Evolutionary conservation across 2,888 invertebrate genomes (phyloP), one percentile per base, ranked within the genome.

Genomic region (Aporophyla nigra): DNA sequence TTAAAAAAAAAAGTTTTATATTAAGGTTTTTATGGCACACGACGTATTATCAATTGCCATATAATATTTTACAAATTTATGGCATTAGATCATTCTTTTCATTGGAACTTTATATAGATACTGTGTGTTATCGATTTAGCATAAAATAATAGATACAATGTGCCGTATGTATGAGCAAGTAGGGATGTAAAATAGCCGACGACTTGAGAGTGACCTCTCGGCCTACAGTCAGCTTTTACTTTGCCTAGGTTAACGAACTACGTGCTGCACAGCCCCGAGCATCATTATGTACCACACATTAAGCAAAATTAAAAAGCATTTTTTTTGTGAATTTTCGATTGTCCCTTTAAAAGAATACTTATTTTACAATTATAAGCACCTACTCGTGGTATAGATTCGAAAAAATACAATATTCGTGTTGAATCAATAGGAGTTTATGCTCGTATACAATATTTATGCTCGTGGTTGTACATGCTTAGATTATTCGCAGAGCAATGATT

Each of bases 71-170:
- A 67, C 10, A 67, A 54, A 19, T 56, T 67, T 56, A 67, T 54
- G 40, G 40, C 53, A 40, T 40, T 54, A 10, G 54, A 54, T 54
- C n/a, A 40, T 67, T 40, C 0, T 67, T 54, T 67, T 59, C 59
- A 33, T 21, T 56, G 40, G n/a, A n/a, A 67, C 33, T 40, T 40
- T 40, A 33, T 66, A n/a, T 51, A 67, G 53, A 33, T 40, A 67
- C 40, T 54, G 40, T n/a, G 54, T n/a, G 33, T 33, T 54, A 67
- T 67, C 67, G 33, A 33, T 21, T 61, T 61, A 59, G 59, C 33
- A 59, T 10, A 21, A 33, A 59, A 21, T 10, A 33, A 33, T 10
- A 21, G 10, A 10, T 51, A 21, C 1, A 66, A 21, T 51, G 21
- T 49, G 21, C 5, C 49, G 2, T 24, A 24, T 24, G 21, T 65